A percentile compares a stretch with the other conserved stretches of the same genome.
Evolutionary conservation across 2,797 vertebrate species (phyloP).

Genomic region (Diglossa cyanea): DNA sequence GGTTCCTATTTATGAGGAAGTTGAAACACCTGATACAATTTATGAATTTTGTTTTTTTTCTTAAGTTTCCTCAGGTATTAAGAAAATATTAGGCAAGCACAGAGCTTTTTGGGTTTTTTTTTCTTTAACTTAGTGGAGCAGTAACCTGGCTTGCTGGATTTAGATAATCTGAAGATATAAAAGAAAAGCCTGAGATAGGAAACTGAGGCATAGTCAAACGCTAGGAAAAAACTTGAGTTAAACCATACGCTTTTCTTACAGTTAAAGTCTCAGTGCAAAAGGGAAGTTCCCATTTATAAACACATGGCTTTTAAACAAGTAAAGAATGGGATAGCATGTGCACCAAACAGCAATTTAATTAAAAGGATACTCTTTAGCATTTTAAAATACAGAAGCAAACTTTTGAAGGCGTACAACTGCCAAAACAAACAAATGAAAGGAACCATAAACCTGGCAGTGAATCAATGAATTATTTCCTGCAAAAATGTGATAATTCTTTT

Average conservation of each 20-base stretch:
- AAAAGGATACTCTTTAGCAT: slow-evolving; percentile 22
- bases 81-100: neutral
- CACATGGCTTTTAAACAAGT: slow-evolving; percentile 1
- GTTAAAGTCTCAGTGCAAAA: neutral
- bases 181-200: neutral
- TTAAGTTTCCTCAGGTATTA: neutral
- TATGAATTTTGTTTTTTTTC: neutral
- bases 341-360: slow-evolving; percentile 21
- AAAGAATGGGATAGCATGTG: neutral
- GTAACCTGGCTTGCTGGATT: neutral
- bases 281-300: neutral
- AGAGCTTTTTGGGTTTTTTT: neutral
- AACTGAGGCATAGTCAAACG: neutral
- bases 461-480: slow-evolving; percentile 24
- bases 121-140: neutral
- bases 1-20: neutral
- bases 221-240: neutral
- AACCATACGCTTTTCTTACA: neutral
- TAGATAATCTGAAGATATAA: neutral
- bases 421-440: slow-evolving; percentile 30
- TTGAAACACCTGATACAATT: neutral
- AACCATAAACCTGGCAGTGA: slow-evolving; percentile 9
- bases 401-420: slow-evolving; percentile 8
- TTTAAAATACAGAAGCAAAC: slow-evolving; percentile 47
- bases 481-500: slow-evolving; percentile 17